Evolutionary conservation across 2,888 invertebrate species (phyloP).

Genomic region (Tenthredo distinguenda): DNA sequence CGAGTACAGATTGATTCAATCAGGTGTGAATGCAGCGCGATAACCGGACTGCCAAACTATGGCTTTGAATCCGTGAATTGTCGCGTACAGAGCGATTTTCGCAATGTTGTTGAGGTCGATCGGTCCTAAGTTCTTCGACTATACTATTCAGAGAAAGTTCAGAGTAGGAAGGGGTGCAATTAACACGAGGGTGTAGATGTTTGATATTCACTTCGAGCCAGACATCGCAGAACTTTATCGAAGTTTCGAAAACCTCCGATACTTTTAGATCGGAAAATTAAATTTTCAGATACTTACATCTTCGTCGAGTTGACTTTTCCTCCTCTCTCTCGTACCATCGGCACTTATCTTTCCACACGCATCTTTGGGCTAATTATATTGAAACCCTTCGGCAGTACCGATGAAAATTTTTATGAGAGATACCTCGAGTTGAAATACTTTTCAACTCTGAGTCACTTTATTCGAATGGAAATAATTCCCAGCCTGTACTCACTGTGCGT

Average conservation of each 20-base stretch:
- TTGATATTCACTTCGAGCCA: not conserved
- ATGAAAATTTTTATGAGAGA: not conserved
- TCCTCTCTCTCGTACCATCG: not conserved
- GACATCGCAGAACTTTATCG: not conserved
- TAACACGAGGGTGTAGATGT: not conserved
- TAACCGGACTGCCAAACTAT: not conserved
- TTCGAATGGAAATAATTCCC: not conserved
- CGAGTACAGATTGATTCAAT: constrained; percentile 36
- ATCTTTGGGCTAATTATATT: constrained; percentile 25
- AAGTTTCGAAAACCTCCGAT: constrained; percentile 10
- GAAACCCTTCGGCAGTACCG: not conserved
- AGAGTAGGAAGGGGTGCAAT: not conserved
- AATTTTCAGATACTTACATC: constrained; percentile 18
- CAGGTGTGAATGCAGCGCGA: not conserved
- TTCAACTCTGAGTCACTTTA: not conserved
- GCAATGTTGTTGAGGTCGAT: not conserved
- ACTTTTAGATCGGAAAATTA: constrained; percentile 6
- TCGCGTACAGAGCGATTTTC: not conserved
- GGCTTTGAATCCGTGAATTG: constrained; percentile 4
- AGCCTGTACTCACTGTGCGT: not conserved
- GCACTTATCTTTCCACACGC: not conserved
- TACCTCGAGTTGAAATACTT: not conserved
- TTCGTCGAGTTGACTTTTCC: not conserved
- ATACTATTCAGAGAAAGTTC: not conserved
- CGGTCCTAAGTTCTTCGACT: not conserved